Base-by-base conservation (phyloP, 2,113 vertebrate genomes). In the Fulmarus glacialis region DNA sequence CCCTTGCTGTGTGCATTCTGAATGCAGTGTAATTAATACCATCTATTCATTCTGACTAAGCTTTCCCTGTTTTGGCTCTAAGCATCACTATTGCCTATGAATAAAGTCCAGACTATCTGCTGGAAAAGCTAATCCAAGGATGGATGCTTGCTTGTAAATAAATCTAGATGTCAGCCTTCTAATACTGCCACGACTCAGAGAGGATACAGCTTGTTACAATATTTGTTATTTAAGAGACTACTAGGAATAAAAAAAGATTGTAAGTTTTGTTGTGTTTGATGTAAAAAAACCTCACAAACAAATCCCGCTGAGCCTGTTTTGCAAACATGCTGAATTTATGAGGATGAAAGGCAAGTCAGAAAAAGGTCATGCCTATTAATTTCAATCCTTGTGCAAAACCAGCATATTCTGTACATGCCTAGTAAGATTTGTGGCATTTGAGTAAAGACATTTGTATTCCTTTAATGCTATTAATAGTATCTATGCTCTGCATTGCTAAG, bases 351-450 rank as follows among this genome's bases (percentile, higher is more conserved):
- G 64, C 60, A 73, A 97, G 97, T 94, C 94, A 91, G 90, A 30
- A 81, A 98, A 97, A 98, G 97, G 97, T 98, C 96, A 96, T 17
- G n/a, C 81, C 94, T 96, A 96, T 97, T 97, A 94, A 98, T 98
- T 98, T 96, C 93, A 97, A 94, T 97, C 97, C 96, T 94, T 74
- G 90, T 98, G 93, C 91, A 89, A 96, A 93, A 43, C 52, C 82
- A 97, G 89, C 89, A 86, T 38, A 56, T 97, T 96, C 93, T 90
- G 26, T 50, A 77, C 77, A 82, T 26, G 52, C 42, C 82, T 82
- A 70, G 86, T 83, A 83, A 88, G 86, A 93, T 89, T 26, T 87
- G 75, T 95, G 94, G 72, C 85, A 68, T 96, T 73, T 97, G 92
- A 73, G 66, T 63, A 87, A 97, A 98, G 93, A 94, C 77, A 95